Conservation (phyloP, 2,888 invertebrate species). For the Choreutis nemorana region DNA sequence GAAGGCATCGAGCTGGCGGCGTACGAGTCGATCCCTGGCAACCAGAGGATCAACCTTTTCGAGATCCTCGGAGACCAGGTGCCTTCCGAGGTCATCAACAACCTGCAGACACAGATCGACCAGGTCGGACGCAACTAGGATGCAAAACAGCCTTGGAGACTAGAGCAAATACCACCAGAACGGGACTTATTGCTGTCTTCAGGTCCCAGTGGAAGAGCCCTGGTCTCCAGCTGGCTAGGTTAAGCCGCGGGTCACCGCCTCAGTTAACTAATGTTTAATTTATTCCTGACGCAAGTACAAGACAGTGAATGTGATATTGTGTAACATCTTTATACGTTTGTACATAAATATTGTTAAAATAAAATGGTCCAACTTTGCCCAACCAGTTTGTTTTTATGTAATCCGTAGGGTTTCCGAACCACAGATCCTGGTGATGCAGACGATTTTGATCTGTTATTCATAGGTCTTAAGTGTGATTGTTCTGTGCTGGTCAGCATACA, state of each 20-base stretch:
- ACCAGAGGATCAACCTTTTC: constrained; percentile 84
- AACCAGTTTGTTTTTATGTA: constrained; percentile 30
- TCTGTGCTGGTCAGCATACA: too few relatives aligned
- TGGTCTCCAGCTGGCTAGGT: too few relatives aligned
- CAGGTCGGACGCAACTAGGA: constrained; percentile 76
- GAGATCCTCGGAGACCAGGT: constrained; percentile 87
- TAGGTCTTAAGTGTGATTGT: too few relatives aligned
- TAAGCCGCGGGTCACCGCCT: neutral
- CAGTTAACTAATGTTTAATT: constrained; percentile 26
- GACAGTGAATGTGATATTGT: constrained; percentile 54
- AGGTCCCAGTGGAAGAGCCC: too few relatives aligned
- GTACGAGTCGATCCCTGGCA: constrained; percentile 85
- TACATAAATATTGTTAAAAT: constrained; percentile 46
- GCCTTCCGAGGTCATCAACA: constrained; percentile 87
- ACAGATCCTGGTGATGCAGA: too few relatives aligned
- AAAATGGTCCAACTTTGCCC: constrained; percentile 35
- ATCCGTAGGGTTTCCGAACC: too few relatives aligned
- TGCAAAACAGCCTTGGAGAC: too few relatives aligned
- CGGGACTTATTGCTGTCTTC: too few relatives aligned
- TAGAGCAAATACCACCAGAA: too few relatives aligned
- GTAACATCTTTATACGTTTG: constrained; percentile 53
- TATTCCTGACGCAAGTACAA: constrained; percentile 51
- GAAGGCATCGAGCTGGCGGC: constrained; percentile 88
- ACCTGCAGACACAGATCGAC: constrained; percentile 85
- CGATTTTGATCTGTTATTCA: too few relatives aligned